Evolutionary conservation across 2,888 invertebrate species (phyloP).

Genomic region (Ormyrus thymus): DNA sequence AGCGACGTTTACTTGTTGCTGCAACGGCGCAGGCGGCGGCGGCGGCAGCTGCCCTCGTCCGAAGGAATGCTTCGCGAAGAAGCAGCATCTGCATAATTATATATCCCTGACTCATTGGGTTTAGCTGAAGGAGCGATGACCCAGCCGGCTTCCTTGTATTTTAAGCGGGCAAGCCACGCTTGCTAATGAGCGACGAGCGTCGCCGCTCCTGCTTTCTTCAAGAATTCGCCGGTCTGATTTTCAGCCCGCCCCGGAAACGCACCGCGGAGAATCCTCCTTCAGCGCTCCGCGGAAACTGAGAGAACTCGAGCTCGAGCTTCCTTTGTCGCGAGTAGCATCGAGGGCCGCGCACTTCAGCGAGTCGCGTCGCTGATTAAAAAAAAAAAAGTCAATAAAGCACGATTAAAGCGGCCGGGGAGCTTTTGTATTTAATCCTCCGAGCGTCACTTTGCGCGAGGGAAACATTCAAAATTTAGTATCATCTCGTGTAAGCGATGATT

Average conservation of each 20-base stretch:
- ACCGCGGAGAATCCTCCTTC: constrained; percentile 29
- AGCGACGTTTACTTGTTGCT: constrained; percentile 53
- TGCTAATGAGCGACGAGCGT: constrained; percentile 46
- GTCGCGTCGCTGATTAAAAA: constrained; percentile 36
- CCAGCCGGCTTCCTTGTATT: constrained; percentile 28
- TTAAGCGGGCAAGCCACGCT: constrained; percentile 39
- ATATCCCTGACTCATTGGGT: constrained; percentile 50
- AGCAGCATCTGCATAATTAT: constrained; percentile 54
- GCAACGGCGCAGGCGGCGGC: background rate
- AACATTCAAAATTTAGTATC: constrained; percentile 34
- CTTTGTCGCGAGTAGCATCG: background rate
- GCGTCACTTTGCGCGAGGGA: constrained; percentile 16
- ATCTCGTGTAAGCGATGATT: constrained; percentile 13
- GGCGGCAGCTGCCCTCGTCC: background rate
- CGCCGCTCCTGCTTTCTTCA: constrained; percentile 15
- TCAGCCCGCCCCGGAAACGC: background rate
- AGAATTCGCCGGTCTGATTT: constrained; percentile 25
- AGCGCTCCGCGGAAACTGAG: background rate
- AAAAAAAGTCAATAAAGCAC: constrained; percentile 31
- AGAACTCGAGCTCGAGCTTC: background rate
- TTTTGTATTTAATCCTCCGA: constrained; percentile 16
- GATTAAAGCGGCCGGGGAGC: constrained; percentile 31
- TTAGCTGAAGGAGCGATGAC: constrained; percentile 18
- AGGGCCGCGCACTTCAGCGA: background rate
- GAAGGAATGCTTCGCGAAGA: constrained; percentile 44